phyloP scores from a whole-genome alignment of 2,113 vertebrate species.

The Siphamia tubifer region DNA sequence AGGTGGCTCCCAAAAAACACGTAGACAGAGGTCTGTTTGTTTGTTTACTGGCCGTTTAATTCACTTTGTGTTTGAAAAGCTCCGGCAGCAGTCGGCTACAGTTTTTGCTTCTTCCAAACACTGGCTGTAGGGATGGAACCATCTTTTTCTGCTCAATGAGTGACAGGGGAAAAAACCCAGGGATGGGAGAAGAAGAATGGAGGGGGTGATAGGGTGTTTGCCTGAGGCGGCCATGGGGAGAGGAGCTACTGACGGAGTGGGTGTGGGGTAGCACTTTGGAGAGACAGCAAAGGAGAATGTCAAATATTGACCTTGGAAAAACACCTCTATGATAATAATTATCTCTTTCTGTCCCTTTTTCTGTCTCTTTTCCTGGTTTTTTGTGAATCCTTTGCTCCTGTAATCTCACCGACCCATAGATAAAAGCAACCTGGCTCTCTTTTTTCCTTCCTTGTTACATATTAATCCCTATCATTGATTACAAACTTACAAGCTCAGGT shows the following conservation, averaged over 20 bases:
- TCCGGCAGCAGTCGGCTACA: slow-evolving; percentile 5
- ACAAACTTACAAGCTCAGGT: slow-evolving; percentile 80
- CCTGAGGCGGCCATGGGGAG: slow-evolving; percentile 35
- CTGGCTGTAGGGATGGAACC: slow-evolving; percentile 29
- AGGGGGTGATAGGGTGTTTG: slow-evolving; percentile 32
- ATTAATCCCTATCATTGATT: slow-evolving; percentile 83
- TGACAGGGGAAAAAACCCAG: slow-evolving; percentile 35
- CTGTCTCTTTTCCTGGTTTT: background rate
- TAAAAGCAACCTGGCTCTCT: slow-evolving; percentile 71
- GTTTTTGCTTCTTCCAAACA: slow-evolving; percentile 1
- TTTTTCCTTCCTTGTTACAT: slow-evolving; percentile 74
- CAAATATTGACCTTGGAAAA: slow-evolving; percentile 77
- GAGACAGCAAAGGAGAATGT: slow-evolving; percentile 49
- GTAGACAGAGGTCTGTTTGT: slow-evolving; percentile 14
- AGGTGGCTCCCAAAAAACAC: slow-evolving; percentile 29
- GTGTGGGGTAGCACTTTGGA: slow-evolving; percentile 20
- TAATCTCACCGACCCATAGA: slow-evolving; percentile 75
- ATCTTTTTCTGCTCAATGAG: slow-evolving; percentile 28
- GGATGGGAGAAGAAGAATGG: slow-evolving; percentile 11
- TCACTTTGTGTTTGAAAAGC: slow-evolving; percentile 36
- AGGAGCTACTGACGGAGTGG: background rate
- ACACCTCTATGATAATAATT: slow-evolving; percentile 65
- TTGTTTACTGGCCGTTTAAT: slow-evolving; percentile 51
- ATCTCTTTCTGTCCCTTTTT: slow-evolving; percentile 25
- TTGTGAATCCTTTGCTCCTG: slow-evolving; percentile 52